Percentiles rank a stretch among this genome's conserved stretches.
Conservation (phyloP, 2,888 invertebrate genomes). For the Andrena camellia region DNA sequence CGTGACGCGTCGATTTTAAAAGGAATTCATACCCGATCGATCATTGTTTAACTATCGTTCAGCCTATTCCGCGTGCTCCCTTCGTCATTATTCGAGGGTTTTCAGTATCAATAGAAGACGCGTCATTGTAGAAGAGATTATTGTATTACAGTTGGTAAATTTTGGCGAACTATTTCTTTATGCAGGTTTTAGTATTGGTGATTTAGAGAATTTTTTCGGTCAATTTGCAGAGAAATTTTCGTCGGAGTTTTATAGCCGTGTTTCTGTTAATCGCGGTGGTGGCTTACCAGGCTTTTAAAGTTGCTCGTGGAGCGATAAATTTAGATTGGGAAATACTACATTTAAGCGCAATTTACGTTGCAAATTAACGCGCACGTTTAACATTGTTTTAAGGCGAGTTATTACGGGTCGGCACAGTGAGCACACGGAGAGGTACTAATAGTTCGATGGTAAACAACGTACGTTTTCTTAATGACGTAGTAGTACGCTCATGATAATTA, state of each 20-base stretch:
- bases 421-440: slow-evolving; percentile 34
- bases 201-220: background rate
- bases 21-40: background rate
- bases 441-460: slow-evolving; percentile 47
- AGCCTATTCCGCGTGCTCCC: background rate
- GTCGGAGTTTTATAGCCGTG: background rate
- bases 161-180: too few species aligned
- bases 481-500: slow-evolving; percentile 45
- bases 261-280: background rate
- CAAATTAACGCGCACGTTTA: slow-evolving; percentile 41
- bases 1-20: background rate
- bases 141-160: too few species aligned
- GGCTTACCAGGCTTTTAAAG: background rate
- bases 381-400: slow-evolving; percentile 34
- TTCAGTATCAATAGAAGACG: background rate
- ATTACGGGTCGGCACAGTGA: background rate
- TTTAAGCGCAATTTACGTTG: slow-evolving; percentile 39
- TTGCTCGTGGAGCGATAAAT: slow-evolving; percentile 7
- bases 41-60: background rate
- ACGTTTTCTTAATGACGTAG: slow-evolving; percentile 62
- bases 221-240: background rate
- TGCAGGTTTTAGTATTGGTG: too few species aligned
- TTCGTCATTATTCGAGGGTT: background rate
- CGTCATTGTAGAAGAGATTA: background rate
- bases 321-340: slow-evolving; percentile 29